Conservation (phyloP, 2,113 vertebrate species). For the Brachypteracias leptosomus region DNA sequence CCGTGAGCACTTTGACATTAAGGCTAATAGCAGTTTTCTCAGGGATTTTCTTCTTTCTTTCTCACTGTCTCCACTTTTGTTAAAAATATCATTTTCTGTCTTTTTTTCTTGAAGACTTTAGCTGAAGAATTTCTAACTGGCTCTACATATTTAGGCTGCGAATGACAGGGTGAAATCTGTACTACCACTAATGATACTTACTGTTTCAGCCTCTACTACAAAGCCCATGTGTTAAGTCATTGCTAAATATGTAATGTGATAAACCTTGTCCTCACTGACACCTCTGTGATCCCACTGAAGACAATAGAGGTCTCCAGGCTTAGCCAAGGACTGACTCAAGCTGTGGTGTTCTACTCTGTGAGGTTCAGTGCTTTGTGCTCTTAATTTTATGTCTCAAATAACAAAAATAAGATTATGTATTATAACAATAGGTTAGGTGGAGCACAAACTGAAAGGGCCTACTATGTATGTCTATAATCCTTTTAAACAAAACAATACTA, state of each 20-base stretch:
- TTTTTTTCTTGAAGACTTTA: background rate
- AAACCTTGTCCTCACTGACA: background rate
- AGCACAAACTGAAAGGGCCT: slow-evolving; percentile 40
- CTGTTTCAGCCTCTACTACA: background rate
- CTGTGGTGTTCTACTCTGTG: background rate
- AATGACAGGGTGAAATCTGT: background rate
- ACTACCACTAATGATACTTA: background rate
- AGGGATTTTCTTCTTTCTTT: background rate
- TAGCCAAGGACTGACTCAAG: slow-evolving; percentile 25
- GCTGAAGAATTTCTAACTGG: background rate
- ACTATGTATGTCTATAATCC: slow-evolving; percentile 45
- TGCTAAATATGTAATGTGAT: background rate
- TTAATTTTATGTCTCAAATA: slow-evolving; percentile 38
- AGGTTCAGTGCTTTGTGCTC: background rate
- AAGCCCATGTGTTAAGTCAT: background rate
- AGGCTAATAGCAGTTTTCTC: background rate
- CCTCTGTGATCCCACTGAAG: background rate
- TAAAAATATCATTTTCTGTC: background rate
- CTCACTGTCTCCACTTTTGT: background rate
- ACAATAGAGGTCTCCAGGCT: background rate
- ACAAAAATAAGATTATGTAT: background rate
- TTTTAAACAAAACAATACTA: slow-evolving; percentile 47
- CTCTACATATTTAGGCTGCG: background rate
- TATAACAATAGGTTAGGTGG: slow-evolving; percentile 13
- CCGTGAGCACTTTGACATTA: fast-evolving